Percentiles rank a stretch among this genome's conserved stretches.
Conservation (phyloP, 2,113 vertebrate genomes). For the Procapra przewalskii region DNA sequence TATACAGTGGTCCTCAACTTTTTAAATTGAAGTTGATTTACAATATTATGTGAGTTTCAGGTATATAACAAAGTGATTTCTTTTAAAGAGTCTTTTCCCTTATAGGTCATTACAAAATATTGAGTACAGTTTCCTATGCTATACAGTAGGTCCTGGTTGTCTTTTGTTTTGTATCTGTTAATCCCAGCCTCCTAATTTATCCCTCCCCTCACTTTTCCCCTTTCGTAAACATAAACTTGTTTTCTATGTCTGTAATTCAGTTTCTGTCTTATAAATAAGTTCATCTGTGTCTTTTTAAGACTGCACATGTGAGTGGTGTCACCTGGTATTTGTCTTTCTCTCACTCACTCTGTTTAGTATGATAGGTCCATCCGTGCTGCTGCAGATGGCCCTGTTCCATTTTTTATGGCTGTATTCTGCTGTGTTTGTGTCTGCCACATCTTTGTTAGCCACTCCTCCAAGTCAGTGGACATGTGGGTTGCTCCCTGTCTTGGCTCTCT, state of each 20-base stretch:
- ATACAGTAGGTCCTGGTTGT: background rate
- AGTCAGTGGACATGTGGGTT: rapidly evolving
- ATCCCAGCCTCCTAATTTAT: background rate
- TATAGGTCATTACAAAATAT: background rate
- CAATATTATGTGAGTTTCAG: background rate
- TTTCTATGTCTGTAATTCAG: background rate
- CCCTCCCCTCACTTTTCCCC: background rate
- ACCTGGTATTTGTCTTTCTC: background rate
- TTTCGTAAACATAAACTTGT: background rate
- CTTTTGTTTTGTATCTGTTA: background rate
- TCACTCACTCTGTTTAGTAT: background rate
- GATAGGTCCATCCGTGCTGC: background rate
- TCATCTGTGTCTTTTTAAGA: background rate
- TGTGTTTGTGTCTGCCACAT: rapidly evolving
- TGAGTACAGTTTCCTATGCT: background rate
- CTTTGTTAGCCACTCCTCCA: background rate
- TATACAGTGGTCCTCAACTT: background rate
- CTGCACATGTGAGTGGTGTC: background rate
- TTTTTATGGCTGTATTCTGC: background rate
- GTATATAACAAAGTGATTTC: background rate
- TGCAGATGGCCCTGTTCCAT: background rate
- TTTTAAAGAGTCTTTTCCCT: background rate
- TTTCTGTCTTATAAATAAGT: background rate
- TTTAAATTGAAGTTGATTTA: background rate
- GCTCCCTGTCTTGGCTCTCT: background rate